A percentile compares a stretch with the other conserved stretches of the same genome.
Evolutionary conservation across 2,888 invertebrate genomes (phyloP).

Genomic region (Achlya flavicornis): DNA sequence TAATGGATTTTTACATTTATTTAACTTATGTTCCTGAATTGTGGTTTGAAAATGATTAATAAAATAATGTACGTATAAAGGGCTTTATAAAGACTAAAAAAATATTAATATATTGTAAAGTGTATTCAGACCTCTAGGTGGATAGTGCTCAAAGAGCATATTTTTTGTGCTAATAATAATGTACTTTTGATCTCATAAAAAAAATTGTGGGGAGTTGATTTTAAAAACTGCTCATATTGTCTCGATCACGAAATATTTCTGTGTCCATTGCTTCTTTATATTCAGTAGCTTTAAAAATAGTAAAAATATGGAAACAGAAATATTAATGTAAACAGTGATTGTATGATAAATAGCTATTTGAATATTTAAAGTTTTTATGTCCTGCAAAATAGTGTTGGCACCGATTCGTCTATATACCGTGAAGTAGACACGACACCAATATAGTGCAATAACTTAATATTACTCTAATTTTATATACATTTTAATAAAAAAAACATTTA

Average conservation of each 20-base stretch:
- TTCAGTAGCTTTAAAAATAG: slow-evolving; percentile 31
- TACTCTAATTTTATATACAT: slow-evolving; percentile 38
- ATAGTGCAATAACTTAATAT: slow-evolving; percentile 55
- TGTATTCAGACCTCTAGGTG: slow-evolving; percentile 40
- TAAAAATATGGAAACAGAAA: slow-evolving; percentile 46
- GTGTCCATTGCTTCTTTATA: slow-evolving; percentile 30
- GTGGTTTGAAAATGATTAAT: slow-evolving; percentile 24
- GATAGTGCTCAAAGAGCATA: slow-evolving; percentile 60
- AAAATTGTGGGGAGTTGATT: slow-evolving; percentile 42
- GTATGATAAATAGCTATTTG: slow-evolving; percentile 48
- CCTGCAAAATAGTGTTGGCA: background rate
- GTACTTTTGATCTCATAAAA: slow-evolving; percentile 71
- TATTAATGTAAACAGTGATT: slow-evolving; percentile 40
- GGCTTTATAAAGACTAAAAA: slow-evolving; percentile 38
- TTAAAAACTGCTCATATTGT: slow-evolving; percentile 32
- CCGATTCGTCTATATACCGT: background rate
- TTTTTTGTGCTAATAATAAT: slow-evolving; percentile 45
- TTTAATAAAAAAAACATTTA: slow-evolving; percentile 34
- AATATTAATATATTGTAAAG: slow-evolving; percentile 54
- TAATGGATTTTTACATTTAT: slow-evolving; percentile 26
- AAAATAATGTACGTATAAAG: slow-evolving; percentile 33
- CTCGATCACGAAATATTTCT: slow-evolving; percentile 47
- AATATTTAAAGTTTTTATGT: slow-evolving; percentile 28
- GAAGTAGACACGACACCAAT: slow-evolving; percentile 13
- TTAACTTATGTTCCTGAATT: slow-evolving; percentile 35